Conservation (phyloP, 2,888 invertebrate species). For the Oeneis ivallda region DNA sequence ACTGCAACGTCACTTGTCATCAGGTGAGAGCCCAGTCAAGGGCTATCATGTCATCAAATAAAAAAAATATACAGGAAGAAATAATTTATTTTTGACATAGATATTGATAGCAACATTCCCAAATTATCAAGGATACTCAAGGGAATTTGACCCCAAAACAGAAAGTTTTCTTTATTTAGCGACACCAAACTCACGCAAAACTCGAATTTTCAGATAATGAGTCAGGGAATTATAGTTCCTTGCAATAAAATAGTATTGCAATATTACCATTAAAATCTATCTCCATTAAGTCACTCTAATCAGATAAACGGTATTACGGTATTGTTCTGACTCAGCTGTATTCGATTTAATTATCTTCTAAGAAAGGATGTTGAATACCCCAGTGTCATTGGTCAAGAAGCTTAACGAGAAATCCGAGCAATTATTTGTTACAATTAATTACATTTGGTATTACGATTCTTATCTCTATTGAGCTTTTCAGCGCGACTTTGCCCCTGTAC, state of each 20-base stretch:
- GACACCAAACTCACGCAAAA: not conserved
- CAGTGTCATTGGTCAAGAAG: not conserved
- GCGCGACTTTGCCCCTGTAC: no score
- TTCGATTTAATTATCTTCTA: conserved; percentile 2
- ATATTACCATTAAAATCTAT: not conserved
- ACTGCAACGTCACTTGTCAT: no score
- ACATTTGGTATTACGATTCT: no score
- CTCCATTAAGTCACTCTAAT: not conserved
- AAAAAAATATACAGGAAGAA: no score
- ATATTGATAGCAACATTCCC: no score
- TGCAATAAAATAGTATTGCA: not conserved
- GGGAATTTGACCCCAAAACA: no score
- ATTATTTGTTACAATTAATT: not conserved
- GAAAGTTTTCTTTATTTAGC: no score
- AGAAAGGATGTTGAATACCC: not conserved
- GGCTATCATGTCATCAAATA: no score
- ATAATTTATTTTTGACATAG: no score
- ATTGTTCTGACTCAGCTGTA: not conserved
- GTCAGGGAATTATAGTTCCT: not conserved
- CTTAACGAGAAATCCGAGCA: not conserved
- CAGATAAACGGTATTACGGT: not conserved
- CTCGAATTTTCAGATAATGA: not conserved
- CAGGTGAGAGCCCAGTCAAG: no score
- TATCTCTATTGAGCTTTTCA: no score
- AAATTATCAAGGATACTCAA: no score